Evolutionary conservation across 2,797 vertebrate species (phyloP).

Genomic region (Falco concolor): DNA sequence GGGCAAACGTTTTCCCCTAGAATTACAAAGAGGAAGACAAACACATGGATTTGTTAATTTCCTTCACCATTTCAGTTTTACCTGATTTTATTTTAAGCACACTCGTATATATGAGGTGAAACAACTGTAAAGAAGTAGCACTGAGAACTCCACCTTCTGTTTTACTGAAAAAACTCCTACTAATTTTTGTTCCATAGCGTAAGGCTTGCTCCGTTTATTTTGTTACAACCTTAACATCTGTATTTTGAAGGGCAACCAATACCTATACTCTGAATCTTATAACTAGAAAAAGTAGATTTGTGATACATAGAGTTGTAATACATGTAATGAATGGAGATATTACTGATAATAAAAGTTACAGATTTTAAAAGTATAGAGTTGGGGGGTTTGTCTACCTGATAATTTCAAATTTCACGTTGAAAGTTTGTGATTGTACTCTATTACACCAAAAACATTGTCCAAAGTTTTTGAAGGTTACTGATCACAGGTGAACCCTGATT

Average conservation of each 20-base stretch:
- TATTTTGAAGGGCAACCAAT: not conserved
- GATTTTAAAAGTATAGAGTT: not conserved
- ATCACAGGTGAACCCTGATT: not conserved
- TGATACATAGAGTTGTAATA: not conserved
- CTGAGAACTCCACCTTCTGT: not conserved
- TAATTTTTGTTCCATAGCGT: not conserved
- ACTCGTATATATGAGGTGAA: not conserved
- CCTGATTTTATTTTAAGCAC: not conserved
- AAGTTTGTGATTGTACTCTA: not conserved
- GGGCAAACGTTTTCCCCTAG: not conserved
- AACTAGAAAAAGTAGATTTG: not conserved
- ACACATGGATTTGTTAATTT: not conserved
- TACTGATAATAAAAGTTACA: not conserved
- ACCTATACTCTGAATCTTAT: not conserved
- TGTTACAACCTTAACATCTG: not conserved
- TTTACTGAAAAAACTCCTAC: not conserved
- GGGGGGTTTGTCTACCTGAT: fast-evolving
- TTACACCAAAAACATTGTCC: not conserved
- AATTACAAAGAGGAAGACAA: not conserved
- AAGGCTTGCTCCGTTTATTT: not conserved
- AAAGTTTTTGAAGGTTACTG: not conserved
- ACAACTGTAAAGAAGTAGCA: not conserved
- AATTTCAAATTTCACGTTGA: not conserved
- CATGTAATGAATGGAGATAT: not conserved
- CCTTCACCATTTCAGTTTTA: not conserved